phyloP scores from a whole-genome alignment of 2,888 invertebrate genomes.

The Agrochola litura region DNA sequence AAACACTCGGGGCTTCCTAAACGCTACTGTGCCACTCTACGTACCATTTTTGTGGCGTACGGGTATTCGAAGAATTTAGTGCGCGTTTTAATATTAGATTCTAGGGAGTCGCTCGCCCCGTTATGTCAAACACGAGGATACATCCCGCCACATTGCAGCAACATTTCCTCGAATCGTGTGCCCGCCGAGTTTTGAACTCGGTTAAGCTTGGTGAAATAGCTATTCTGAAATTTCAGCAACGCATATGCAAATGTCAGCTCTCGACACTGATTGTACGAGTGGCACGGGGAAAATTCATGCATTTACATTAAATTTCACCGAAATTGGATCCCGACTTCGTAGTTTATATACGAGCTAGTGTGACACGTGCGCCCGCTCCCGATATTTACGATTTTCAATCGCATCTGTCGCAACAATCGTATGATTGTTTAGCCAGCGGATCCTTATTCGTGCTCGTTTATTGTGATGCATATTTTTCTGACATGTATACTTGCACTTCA shows the following conservation, averaged over 20 bases:
- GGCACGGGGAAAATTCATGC: slow-evolving; percentile 89
- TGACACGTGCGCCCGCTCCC: slow-evolving; percentile 80
- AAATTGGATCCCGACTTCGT: slow-evolving; percentile 86
- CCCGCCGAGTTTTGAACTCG: slow-evolving; percentile 87
- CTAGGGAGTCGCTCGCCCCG: slow-evolving; percentile 71
- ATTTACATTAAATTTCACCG: slow-evolving; percentile 90
- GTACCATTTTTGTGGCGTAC: slow-evolving; percentile 73
- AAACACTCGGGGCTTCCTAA: slow-evolving; percentile 72
- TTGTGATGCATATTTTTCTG: slow-evolving; percentile 28
- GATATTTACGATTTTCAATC: slow-evolving; percentile 88
- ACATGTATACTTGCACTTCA: slow-evolving; percentile 2
- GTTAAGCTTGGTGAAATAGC: slow-evolving; percentile 87
- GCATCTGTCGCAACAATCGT: slow-evolving; percentile 76
- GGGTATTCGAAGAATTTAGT: slow-evolving; percentile 71
- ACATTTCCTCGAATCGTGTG: slow-evolving; percentile 81
- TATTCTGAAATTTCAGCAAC: slow-evolving; percentile 89
- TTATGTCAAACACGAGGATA: slow-evolving; percentile 79
- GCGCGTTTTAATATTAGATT: slow-evolving; percentile 77
- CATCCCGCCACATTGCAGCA: slow-evolving; percentile 78
- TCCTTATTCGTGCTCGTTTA: slow-evolving; percentile 11
- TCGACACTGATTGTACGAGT: slow-evolving; percentile 90
- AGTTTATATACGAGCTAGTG: slow-evolving; percentile 84
- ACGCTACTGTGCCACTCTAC: slow-evolving; percentile 60
- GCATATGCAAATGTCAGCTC: slow-evolving; percentile 90
- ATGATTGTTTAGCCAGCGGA: slow-evolving; percentile 49